These are phyloP conservation scores for Porites cylindrica DNA, from an alignment of 92 coral and sea anemone species.

Conservation along the genomic window DNA sequence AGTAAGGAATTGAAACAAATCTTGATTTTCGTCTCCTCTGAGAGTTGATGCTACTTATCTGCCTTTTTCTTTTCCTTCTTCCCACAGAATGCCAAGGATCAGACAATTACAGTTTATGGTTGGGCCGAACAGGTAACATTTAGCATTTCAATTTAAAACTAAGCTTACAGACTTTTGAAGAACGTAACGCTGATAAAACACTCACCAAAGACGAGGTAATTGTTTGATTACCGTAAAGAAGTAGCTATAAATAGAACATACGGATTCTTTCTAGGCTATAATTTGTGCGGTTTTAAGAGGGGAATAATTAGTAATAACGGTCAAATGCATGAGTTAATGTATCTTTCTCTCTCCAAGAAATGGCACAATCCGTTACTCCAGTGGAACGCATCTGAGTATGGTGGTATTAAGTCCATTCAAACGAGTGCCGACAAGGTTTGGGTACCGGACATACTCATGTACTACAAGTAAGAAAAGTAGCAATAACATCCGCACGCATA, in stretches of 20 bases:
- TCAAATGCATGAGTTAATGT: background rate
- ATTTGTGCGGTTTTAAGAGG: background rate
- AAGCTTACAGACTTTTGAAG: background rate
- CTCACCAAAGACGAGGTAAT: too few species aligned
- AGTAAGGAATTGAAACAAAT: too few species aligned
- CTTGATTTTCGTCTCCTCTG: background rate
- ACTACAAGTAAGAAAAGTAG: constrained; percentile 66
- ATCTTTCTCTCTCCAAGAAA: constrained; percentile 12
- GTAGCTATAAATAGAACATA: too few species aligned
- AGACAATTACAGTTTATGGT: constrained; percentile 79
- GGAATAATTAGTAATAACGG: background rate
- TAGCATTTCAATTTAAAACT: background rate
- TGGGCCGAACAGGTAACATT: constrained; percentile 80
- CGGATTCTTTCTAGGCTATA: background rate
- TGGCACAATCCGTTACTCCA: constrained; percentile 67
- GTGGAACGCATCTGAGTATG: constrained; percentile 68
- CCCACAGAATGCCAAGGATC: constrained; percentile 85
- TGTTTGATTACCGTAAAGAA: too few species aligned
- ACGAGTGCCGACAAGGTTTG: constrained; percentile 46
- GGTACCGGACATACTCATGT: constrained; percentile 76
- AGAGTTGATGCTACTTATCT: background rate
- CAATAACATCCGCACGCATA: background rate
- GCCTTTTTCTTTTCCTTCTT: background rate
- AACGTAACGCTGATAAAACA: too few species aligned
- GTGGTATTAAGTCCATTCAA: constrained; percentile 33